A percentile compares a stretch with the other conserved stretches of the same genome.
Evolutionary conservation across 2,888 invertebrate genomes (phyloP).

Genomic region (Agrochola lychnidis): DNA sequence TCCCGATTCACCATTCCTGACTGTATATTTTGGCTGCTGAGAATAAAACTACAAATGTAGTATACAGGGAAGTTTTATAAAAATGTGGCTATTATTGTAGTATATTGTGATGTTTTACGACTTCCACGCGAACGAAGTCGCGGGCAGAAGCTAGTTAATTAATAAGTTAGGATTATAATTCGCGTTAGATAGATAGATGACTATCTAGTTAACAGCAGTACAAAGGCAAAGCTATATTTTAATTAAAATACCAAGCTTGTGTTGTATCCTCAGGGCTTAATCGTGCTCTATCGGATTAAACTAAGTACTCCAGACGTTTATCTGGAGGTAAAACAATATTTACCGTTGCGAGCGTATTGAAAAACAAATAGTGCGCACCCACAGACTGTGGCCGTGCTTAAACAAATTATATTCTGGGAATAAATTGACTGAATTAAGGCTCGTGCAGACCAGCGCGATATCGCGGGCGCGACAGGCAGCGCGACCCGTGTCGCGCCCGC

Average conservation of each 20-base stretch:
- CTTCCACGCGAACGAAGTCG: no score
- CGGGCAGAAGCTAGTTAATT: no score
- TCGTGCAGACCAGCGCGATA: no score
- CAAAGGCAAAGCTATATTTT: neutral
- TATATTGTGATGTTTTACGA: no score
- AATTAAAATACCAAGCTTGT: constrained; percentile 18
- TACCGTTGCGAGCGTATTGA: neutral
- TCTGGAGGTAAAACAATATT: constrained; percentile 9
- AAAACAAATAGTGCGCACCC: constrained; percentile 7
- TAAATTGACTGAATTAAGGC: neutral
- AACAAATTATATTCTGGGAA: neutral
- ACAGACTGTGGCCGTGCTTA: neutral
- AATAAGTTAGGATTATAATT: neutral
- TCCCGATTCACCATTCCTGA: no score
- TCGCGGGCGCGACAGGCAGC: no score
- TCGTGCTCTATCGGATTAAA: constrained; percentile 8
- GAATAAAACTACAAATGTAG: no score
- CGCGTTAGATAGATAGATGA: neutral
- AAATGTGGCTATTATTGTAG: no score
- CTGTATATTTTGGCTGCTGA: no score
- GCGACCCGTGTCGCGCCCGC: no score
- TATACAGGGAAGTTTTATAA: no score
- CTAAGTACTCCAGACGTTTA: constrained; percentile 1
- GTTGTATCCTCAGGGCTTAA: neutral
- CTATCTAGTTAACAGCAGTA: neutral